Conservation (phyloP, 1,140 invertebrate species). For the Ditylenchus dipsaci region DNA sequence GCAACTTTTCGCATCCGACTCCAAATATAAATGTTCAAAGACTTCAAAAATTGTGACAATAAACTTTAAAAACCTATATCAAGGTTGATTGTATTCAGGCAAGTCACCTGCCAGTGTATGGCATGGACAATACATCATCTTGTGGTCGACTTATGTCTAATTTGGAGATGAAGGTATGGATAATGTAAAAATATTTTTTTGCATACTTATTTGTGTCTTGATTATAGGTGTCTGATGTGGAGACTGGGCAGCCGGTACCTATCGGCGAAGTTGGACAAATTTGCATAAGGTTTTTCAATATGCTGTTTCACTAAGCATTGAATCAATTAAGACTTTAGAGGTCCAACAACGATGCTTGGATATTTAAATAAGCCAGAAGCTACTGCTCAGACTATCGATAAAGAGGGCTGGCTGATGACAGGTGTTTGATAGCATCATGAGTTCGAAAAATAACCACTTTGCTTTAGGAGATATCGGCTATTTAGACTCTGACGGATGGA, state of each 20-base stretch:
- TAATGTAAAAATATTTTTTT: constrained; percentile 3
- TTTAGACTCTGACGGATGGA: constrained; percentile 67
- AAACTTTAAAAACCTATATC: no score
- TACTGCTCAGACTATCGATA: constrained; percentile 65
- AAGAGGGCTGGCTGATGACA: constrained; percentile 74
- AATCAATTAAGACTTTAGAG: no score
- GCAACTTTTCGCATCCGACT: no score
- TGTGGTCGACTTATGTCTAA: constrained; percentile 30
- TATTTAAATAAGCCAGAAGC: constrained; percentile 31
- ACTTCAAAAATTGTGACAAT: no score
- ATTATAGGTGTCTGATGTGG: constrained; percentile 38
- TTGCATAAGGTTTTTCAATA: constrained; percentile 13
- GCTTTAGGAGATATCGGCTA: constrained; percentile 68
- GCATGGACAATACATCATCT: constrained; percentile 12
- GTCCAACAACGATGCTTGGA: constrained; percentile 38
- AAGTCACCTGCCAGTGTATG: constrained; percentile 34
- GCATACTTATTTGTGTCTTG: constrained; percentile 14
- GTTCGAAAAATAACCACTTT: neutral
- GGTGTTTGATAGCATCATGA: constrained; percentile 60
- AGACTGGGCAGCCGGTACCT: constrained; percentile 22
- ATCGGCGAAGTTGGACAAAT: constrained; percentile 35
- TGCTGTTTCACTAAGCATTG: no score
- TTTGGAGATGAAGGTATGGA: constrained; percentile 37
- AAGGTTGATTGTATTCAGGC: neutral
- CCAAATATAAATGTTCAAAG: no score